Percentiles rank a stretch among this genome's conserved stretches.
Evolutionary conservation across 1,140 invertebrate species (phyloP).

Genomic region (Drosophila ercepeae): DNA sequence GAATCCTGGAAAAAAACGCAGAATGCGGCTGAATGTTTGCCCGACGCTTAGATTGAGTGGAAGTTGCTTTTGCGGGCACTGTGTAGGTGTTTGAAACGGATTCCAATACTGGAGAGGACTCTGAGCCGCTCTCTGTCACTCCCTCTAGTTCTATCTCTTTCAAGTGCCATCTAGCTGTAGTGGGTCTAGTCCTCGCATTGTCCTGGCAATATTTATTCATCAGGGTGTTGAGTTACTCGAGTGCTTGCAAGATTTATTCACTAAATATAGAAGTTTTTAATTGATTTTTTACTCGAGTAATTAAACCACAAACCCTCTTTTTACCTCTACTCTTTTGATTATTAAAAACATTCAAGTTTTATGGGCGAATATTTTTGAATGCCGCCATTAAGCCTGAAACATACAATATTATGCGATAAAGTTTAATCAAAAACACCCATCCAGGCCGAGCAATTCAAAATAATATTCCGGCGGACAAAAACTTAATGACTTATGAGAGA

Average conservation of each 20-base stretch:
- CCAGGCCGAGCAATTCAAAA: slow-evolving; percentile 41
- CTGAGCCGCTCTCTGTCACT: background rate
- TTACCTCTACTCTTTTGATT: too few species aligned
- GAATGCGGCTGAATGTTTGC: slow-evolving; percentile 65
- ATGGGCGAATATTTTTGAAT: slow-evolving; percentile 15
- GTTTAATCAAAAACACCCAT: slow-evolving; percentile 44
- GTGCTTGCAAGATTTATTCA: background rate
- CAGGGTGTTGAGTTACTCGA: slow-evolving; percentile 22
- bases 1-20: slow-evolving; percentile 15
- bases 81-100: slow-evolving; percentile 52
- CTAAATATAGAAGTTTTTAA: background rate
- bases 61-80: slow-evolving; percentile 52
- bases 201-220: slow-evolving; percentile 36
- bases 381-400: slow-evolving; percentile 21
- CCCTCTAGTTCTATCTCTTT: slow-evolving; percentile 11
- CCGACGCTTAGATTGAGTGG: slow-evolving; percentile 74
- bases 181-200: slow-evolving; percentile 3
- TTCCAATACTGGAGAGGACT: slow-evolving; percentile 20
- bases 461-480: slow-evolving; percentile 24
- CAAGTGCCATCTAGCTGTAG: slow-evolving; percentile 4
- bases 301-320: background rate
- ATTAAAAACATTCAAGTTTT: background rate
- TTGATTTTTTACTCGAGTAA: slow-evolving; percentile 5
- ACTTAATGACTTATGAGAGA: slow-evolving; percentile 51
- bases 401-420: slow-evolving; percentile 39